These are phyloP conservation scores for Sorex araneus DNA, from an alignment of 2,113 vertebrate genomes.

Conservation along the genomic window DNA sequence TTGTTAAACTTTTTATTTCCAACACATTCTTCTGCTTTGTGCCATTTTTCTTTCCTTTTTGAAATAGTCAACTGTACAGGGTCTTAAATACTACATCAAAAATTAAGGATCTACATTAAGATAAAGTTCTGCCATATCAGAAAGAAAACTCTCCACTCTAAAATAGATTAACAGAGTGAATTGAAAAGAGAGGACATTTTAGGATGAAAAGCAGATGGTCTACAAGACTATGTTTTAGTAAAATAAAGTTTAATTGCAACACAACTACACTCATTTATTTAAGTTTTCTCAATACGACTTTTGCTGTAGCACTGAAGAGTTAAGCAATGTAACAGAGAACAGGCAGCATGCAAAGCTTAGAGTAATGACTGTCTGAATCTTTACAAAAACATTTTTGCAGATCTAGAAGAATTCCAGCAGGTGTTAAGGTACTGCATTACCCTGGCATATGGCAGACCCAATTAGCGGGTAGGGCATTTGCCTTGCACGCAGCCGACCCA, in stretches of 20 bases:
- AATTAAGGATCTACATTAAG: not conserved
- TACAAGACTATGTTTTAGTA: constrained; percentile 19
- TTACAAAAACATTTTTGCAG: not conserved
- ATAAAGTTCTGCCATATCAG: not conserved
- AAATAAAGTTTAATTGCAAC: not conserved
- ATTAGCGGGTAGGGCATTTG: no score
- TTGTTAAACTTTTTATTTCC: not conserved
- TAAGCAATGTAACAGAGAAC: not conserved
- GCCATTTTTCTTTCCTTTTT: not conserved
- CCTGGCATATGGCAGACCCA: no score
- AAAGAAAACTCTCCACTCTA: not conserved
- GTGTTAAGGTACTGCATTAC: no score
- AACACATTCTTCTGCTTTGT: not conserved
- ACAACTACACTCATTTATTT: not conserved
- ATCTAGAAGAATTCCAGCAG: not conserved
- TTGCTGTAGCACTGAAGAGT: not conserved
- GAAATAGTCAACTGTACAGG: not conserved
- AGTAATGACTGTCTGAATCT: not conserved
- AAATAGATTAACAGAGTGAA: not conserved
- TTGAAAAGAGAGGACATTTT: not conserved
- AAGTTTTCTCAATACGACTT: not conserved
- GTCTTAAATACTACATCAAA: not conserved
- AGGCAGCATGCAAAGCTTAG: not conserved
- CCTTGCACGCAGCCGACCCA: no score
- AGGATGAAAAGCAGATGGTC: not conserved